These are phyloP conservation scores for Spermophilus dauricus DNA, from an alignment of 2,113 vertebrate species.

Conservation along the genomic window DNA sequence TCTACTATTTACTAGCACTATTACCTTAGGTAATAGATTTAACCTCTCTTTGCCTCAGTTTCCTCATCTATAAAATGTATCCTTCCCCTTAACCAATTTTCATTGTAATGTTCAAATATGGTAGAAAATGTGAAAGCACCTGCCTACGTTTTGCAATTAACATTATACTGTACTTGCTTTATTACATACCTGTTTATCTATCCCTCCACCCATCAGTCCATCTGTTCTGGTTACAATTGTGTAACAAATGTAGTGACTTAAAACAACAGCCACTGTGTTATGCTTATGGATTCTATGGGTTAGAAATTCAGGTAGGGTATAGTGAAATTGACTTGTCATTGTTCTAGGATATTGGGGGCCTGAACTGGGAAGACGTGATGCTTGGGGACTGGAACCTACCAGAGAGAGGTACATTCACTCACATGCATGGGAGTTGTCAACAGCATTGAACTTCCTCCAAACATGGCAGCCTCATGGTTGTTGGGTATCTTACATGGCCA, in stretches of 20 bases:
- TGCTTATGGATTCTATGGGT: background rate
- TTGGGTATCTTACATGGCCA: too few species aligned
- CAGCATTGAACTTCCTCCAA: background rate
- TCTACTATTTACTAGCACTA: background rate
- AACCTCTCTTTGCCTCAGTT: background rate
- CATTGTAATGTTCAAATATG: background rate
- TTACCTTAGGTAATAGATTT: background rate
- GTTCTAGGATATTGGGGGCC: background rate
- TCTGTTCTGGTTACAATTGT: background rate
- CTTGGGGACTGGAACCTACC: background rate
- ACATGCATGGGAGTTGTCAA: background rate
- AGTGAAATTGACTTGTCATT: background rate
- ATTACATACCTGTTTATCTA: background rate
- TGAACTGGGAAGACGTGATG: background rate
- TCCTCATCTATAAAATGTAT: conserved; percentile 8
- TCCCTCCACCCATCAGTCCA: too few species aligned
- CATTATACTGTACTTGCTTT: background rate
- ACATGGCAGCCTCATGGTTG: background rate
- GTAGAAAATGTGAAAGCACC: background rate
- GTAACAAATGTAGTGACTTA: background rate
- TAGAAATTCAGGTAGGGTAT: background rate
- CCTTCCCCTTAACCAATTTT: background rate
- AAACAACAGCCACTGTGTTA: background rate
- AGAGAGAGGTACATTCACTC: background rate
- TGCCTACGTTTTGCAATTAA: background rate